Percentiles rank a stretch among this genome's conserved stretches.
Evolutionary conservation across 2,797 vertebrate species (phyloP).

Genomic region (Streptopelia turtur): DNA sequence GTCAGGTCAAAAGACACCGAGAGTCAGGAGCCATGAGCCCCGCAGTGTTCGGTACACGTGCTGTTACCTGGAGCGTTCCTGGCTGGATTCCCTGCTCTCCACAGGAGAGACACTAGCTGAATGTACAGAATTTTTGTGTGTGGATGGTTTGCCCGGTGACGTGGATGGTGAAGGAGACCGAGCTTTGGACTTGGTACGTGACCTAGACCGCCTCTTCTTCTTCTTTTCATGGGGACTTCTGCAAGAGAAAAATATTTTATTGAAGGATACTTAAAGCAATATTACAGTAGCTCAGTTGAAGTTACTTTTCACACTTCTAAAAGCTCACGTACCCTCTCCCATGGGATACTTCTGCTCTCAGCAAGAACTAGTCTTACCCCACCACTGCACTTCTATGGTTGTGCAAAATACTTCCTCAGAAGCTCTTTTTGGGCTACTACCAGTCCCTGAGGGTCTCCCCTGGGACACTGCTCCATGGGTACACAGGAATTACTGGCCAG

Average conservation of each 20-base stretch:
- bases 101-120: conserved; percentile 87
- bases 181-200: conserved; percentile 80
- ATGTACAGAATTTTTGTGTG: conserved; percentile 76
- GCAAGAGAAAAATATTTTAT: background rate
- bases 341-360: background rate
- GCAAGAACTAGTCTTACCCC: background rate
- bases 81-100: conserved; percentile 91
- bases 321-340: background rate
- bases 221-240: conserved; percentile 88
- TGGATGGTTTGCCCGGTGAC: conserved; percentile 83
- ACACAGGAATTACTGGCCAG: background rate
- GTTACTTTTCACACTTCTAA: background rate
- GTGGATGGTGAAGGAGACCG: conserved; percentile 83
- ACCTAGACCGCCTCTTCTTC: conserved; percentile 82
- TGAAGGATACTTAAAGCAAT: background rate
- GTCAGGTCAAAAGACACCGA: background rate
- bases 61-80: conserved; percentile 87
- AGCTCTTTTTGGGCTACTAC: background rate
- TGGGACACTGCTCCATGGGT: background rate
- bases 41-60: background rate
- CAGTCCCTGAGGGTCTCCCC: background rate
- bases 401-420: background rate
- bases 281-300: background rate
- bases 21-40: background rate
- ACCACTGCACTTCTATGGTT: accelerated